phyloP scores from a whole-genome alignment of 2,797 vertebrate species.

The Sparidentex hasta region DNA sequence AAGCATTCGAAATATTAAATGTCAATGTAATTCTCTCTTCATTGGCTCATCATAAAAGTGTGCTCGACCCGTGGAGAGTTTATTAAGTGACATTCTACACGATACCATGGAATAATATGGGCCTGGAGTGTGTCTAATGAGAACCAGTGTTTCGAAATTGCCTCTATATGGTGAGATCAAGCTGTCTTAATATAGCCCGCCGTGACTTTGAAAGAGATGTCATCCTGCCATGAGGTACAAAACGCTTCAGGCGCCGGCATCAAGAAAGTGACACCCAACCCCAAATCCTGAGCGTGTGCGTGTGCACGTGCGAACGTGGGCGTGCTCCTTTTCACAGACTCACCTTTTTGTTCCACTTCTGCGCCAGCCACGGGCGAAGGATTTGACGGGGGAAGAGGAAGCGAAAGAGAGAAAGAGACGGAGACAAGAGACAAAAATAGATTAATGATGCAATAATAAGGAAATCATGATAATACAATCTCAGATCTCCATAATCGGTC shows the following conservation, averaged over 20 bases:
- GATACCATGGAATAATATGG: slow-evolving; percentile 57
- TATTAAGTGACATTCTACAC: slow-evolving; percentile 73
- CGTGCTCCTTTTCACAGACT: slow-evolving; percentile 83
- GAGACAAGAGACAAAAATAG: slow-evolving; percentile 81
- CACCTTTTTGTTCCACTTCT: slow-evolving; percentile 99
- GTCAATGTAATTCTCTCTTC: slow-evolving; percentile 70
- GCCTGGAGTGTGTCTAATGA: slow-evolving; percentile 71
- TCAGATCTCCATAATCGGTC: slow-evolving; percentile 80
- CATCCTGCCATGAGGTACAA: slow-evolving; percentile 66
- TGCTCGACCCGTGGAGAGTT: slow-evolving; percentile 63
- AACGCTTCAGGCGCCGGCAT: slow-evolving; percentile 52
- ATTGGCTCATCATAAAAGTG: slow-evolving; percentile 70
- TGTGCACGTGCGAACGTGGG: slow-evolving; percentile 39
- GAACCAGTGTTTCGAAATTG: slow-evolving; percentile 75
- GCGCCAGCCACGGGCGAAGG: slow-evolving; percentile 82
- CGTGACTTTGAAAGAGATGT: slow-evolving; percentile 70
- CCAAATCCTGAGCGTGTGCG: slow-evolving; percentile 44
- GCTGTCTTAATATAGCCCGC: slow-evolving; percentile 72
- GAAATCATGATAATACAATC: slow-evolving; percentile 85
- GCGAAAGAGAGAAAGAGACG: slow-evolving; percentile 59
- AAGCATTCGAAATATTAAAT: slow-evolving; percentile 76
- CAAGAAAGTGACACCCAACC: slow-evolving; percentile 58
- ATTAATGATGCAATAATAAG: slow-evolving; percentile 88
- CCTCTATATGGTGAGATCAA: slow-evolving; percentile 70
- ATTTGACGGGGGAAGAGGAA: slow-evolving; percentile 56